Conservation (phyloP, 2,113 vertebrate genomes). For the Podarcis muralis region DNA sequence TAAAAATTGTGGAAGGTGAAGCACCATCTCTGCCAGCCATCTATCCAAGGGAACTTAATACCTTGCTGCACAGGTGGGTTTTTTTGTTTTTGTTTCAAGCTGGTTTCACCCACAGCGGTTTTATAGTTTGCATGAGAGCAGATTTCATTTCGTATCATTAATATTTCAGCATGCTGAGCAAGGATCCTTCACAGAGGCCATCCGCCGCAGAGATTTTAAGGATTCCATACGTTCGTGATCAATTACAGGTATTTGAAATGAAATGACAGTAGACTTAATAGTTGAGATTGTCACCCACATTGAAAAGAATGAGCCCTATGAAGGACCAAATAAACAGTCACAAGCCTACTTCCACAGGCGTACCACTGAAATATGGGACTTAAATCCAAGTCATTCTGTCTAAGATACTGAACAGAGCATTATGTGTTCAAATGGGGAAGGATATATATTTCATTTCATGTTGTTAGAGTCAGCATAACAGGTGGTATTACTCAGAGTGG, state of each 20-base stretch:
- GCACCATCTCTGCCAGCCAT: conserved; percentile 79
- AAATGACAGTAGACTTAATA: neutral
- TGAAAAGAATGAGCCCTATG: neutral
- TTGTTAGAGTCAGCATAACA: neutral
- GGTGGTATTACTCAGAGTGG: no score
- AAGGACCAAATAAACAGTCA: neutral
- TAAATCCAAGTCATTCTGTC: neutral
- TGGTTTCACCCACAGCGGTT: conserved; percentile 7
- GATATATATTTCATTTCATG: neutral
- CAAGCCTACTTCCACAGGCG: neutral
- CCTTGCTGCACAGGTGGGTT: conserved; percentile 78
- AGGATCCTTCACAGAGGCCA: conserved; percentile 77
- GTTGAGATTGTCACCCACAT: neutral
- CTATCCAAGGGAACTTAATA: conserved; percentile 78
- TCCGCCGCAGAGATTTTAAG: conserved; percentile 80
- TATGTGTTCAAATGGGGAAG: neutral
- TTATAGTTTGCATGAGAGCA: conserved; percentile 29
- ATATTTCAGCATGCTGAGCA: conserved; percentile 81
- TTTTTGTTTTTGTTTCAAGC: neutral
- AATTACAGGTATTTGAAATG: conserved; percentile 73
- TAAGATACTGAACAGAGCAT: neutral
- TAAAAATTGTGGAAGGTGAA: conserved; percentile 85
- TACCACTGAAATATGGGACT: neutral
- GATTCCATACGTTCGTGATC: conserved; percentile 72
- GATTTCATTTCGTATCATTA: conserved; percentile 27